phyloP scores from a whole-genome alignment of 2,888 invertebrate genomes.

The Xiphydria camelus region DNA sequence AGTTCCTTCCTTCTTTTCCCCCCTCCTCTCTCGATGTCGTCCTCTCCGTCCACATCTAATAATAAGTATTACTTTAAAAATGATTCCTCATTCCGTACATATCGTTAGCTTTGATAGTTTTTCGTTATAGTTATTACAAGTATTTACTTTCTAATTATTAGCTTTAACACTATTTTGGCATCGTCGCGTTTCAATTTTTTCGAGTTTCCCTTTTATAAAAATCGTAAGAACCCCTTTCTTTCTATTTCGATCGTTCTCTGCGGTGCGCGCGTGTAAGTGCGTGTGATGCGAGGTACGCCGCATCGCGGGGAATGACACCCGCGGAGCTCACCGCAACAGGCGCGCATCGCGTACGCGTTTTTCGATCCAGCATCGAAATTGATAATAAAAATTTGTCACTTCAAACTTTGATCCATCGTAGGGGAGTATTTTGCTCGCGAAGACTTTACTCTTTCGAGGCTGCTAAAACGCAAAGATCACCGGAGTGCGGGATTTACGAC shows the following conservation, averaged over 20 bases:
- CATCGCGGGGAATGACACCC: too few relatives aligned
- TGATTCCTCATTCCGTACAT: conserved; percentile 38
- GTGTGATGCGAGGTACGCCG: too few relatives aligned
- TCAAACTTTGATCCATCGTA: too few relatives aligned
- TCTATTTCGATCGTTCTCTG: conserved; percentile 8
- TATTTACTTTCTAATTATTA: conserved; percentile 51
- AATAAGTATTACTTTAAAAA: conserved; percentile 37
- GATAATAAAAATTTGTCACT: too few relatives aligned
- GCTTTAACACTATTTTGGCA: conserved; percentile 57
- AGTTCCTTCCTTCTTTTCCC: conserved; percentile 22
- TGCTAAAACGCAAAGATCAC: too few relatives aligned
- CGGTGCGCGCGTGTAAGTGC: background rate
- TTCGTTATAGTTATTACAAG: conserved; percentile 45
- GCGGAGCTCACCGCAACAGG: too few relatives aligned
- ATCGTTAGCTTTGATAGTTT: conserved; percentile 43
- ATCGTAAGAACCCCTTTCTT: conserved; percentile 4
- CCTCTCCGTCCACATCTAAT: conserved; percentile 20
- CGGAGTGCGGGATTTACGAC: too few relatives aligned
- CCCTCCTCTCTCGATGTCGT: conserved; percentile 18
- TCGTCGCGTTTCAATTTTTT: conserved; percentile 45
- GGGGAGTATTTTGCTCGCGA: too few relatives aligned
- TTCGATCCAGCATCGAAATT: too few relatives aligned
- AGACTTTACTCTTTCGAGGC: too few relatives aligned
- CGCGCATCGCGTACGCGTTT: too few relatives aligned
- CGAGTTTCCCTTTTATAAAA: conserved; percentile 15